These are phyloP conservation scores for Drosophila gunungcola DNA, from an alignment of 1,140 invertebrate species.

Conservation along the genomic window DNA sequence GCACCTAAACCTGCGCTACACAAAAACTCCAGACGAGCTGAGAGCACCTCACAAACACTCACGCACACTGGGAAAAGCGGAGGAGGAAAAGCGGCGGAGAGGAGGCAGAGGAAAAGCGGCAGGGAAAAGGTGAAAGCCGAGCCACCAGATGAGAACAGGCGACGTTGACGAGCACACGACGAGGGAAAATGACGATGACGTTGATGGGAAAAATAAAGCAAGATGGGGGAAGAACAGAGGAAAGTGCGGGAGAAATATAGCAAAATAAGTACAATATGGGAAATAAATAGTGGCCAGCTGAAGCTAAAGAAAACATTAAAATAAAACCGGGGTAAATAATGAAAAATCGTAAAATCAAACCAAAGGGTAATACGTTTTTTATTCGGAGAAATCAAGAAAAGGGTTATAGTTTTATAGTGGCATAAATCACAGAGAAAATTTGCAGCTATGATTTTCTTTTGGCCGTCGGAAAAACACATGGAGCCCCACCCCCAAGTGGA, in stretches of 20 bases:
- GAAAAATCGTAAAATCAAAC: background rate
- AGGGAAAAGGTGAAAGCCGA: conserved; percentile 70
- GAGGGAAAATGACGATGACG: conserved; percentile 44
- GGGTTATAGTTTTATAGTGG: conserved; percentile 1
- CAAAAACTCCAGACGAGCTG: conserved; percentile 68
- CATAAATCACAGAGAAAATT: conserved; percentile 45
- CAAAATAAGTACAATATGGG: conserved; percentile 14
- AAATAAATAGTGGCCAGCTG: too few species aligned
- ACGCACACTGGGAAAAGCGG: conserved; percentile 29
- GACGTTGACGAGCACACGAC: conserved; percentile 61
- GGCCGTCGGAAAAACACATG: conserved; percentile 52
- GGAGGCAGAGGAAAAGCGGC: conserved; percentile 7
- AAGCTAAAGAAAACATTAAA: background rate
- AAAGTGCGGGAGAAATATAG: conserved; percentile 1
- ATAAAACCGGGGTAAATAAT: background rate
- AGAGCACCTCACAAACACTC: conserved; percentile 56
- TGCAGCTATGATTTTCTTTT: conserved; percentile 8
- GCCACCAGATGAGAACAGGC: conserved; percentile 55
- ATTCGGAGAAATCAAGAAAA: background rate
- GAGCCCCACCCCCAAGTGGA: conserved; percentile 21
- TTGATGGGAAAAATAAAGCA: conserved; percentile 20
- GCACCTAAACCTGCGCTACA: conserved; percentile 72
- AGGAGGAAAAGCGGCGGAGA: background rate
- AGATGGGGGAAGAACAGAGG: background rate
- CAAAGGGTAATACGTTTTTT: background rate